Percentiles rank a stretch among this genome's conserved stretches.
These are phyloP conservation scores for Typhlichthys subterraneus DNA, from an alignment of 2,797 vertebrate species.

Conservation along the genomic window DNA sequence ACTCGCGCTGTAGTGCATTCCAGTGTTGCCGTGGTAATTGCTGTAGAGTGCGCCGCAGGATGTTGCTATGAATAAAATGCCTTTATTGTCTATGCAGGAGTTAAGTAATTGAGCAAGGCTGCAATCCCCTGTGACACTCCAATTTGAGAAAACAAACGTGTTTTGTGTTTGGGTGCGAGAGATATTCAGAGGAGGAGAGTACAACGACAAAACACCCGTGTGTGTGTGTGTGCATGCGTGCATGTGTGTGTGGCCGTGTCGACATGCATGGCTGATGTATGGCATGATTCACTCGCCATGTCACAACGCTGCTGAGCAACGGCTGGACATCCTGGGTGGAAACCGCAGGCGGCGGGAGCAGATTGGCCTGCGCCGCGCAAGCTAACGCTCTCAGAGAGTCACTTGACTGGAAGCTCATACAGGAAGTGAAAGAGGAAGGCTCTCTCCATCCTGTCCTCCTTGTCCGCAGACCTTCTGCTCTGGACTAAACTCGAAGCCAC, in stretches of 20 bases:
- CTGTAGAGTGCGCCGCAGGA: constrained; percentile 36
- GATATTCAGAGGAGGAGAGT: constrained; percentile 1
- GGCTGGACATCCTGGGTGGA: constrained; percentile 80
- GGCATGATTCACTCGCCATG: constrained; percentile 70
- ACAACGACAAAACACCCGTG: constrained; percentile 10
- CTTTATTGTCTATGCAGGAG: constrained; percentile 5
- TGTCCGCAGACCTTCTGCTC: constrained; percentile 51
- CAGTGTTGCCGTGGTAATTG: constrained; percentile 65
- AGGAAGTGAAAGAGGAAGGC: constrained; percentile 86
- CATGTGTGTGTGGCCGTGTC: constrained; percentile 51
- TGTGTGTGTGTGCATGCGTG: constrained; percentile 26
- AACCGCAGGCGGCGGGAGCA: constrained; percentile 73
- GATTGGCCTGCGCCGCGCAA: constrained; percentile 74
- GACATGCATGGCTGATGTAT: constrained; percentile 58
- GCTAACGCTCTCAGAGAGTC: constrained; percentile 77
- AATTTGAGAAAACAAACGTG: constrained; percentile 3
- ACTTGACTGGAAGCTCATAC: constrained; percentile 80
- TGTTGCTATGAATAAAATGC: constrained; percentile 30
- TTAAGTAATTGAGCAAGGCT: background rate
- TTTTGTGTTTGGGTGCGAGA: constrained; percentile 8
- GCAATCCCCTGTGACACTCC: background rate
- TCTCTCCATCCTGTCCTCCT: constrained; percentile 70
- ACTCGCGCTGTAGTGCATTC: constrained; percentile 66
- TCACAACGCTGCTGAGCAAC: constrained; percentile 74
- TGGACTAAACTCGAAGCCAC: constrained; percentile 61